Base-by-base conservation (phyloP, 2,797 vertebrate species). In the Neopelma chrysocephalum region DNA sequence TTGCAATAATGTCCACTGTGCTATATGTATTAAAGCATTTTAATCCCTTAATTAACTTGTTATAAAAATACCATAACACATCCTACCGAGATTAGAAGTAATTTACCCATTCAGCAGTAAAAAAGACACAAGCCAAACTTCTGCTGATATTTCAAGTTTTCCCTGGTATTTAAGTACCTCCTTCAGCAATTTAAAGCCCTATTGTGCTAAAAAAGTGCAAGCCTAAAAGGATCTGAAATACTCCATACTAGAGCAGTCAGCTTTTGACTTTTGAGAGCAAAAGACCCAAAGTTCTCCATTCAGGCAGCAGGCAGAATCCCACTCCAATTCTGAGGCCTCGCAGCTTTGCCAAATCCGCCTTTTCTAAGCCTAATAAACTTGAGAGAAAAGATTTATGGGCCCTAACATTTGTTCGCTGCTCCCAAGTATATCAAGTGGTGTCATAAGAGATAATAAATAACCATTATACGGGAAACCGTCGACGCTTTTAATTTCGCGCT, bases 391-490 rank as follows among this genome's bases (percentile, higher is more conserved):
- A 6, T 45, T 48, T 10, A 38, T 0, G 82, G 43, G 50, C 47
- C 76, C 15, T 34, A 17, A 53, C 40, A n/a, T 0, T 9, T 1
- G 22, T 5, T 34, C 5, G 9, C 48, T 14, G 47, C 5, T 50
- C 60, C 42, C 69, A 16, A 26, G 60, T 0, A 27, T 2, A 21
- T 26, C 47, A 4, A 48, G 12, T 0, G 34, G 47, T 9, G 5
- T 1, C 31, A 18, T 1, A 10, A 1, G 12, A 29, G 10, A 8
- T 0, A 21, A 36, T 2, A 72, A 72, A 56, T 47, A 32, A 38
- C 8, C 38, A 23, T 6, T 11, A 6, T 0, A 23, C 0, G 6
- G 23, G 34, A 36, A 43, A 48, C 9, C 38, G 15, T 38, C 11
- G 11, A 11, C 20, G 34, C 36, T 15, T 25, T 31, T 3, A 11